These are phyloP conservation scores for Maconellicoccus hirsutus DNA, from an alignment of 1,140 invertebrate species.

Conservation along the genomic window DNA sequence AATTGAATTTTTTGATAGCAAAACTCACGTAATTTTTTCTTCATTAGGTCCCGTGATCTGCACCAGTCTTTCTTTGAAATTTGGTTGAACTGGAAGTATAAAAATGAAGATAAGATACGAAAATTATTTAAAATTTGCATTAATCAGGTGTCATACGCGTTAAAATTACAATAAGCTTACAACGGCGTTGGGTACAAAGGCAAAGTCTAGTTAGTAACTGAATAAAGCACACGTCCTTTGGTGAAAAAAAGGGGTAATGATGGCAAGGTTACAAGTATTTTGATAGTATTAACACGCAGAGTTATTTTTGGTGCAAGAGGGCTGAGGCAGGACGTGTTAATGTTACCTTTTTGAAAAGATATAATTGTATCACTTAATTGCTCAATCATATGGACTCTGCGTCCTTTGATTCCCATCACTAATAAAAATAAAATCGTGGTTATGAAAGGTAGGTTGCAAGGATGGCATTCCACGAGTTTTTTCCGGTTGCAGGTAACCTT, in stretches of 20 bases:
- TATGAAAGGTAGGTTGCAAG: too few relatives aligned
- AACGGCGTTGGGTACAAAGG: not conserved
- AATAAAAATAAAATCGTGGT: conserved; percentile 32
- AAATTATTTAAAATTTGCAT: not conserved
- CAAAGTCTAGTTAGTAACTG: not conserved
- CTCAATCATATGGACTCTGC: conserved; percentile 94
- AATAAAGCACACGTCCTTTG: not conserved
- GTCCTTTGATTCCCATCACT: conserved; percentile 98
- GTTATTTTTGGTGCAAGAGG: not conserved
- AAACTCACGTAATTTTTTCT: conserved; percentile 77
- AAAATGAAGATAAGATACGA: conserved; percentile 16
- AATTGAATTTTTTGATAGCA: not conserved
- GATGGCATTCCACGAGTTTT: too few relatives aligned
- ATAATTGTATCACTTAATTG: conserved; percentile 94
- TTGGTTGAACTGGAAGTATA: conserved; percentile 65
- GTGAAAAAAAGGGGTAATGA: not conserved
- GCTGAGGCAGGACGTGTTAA: not conserved
- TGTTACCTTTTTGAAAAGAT: conserved; percentile 91
- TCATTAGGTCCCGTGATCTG: conserved; percentile 84
- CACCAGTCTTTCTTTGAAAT: conserved; percentile 80
- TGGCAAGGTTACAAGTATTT: too few relatives aligned
- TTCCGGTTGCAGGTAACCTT: conserved; percentile 29
- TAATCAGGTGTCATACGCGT: not conserved
- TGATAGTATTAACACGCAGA: not conserved
- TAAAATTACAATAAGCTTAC: not conserved